A percentile compares a stretch with the other conserved stretches of the same genome.
These are phyloP conservation scores for Platyscapa corneri DNA, from an alignment of 1,140 invertebrate species.

Conservation along the genomic window DNA sequence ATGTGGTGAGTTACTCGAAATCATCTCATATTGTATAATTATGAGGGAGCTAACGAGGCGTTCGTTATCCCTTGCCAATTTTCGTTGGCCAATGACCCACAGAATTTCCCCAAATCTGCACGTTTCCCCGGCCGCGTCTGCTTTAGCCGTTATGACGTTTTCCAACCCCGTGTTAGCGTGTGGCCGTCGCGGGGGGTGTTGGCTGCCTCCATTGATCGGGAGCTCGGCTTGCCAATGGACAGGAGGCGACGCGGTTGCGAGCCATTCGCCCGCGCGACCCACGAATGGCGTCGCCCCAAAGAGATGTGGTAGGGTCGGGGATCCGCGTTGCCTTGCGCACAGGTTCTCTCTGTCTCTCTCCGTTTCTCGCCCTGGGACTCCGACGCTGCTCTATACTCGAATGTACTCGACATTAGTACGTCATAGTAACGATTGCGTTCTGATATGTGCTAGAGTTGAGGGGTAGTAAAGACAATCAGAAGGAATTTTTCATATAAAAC, in stretches of 20 bases:
- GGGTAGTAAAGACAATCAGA: too few relatives aligned
- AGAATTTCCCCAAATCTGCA: too few relatives aligned
- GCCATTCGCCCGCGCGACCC: conserved; percentile 59
- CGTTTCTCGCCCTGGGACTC: not conserved
- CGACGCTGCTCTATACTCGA: not conserved
- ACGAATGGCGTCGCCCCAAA: conserved; percentile 59
- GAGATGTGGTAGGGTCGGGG: not conserved
- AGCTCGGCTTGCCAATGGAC: conserved; percentile 47
- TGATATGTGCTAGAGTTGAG: too few relatives aligned
- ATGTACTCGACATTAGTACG: not conserved
- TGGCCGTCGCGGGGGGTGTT: not conserved
- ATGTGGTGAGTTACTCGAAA: too few relatives aligned
- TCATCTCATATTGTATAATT: too few relatives aligned
- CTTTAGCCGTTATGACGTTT: too few relatives aligned
- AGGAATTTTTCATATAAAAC: too few relatives aligned
- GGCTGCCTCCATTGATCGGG: conserved; percentile 62
- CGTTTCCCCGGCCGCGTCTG: too few relatives aligned
- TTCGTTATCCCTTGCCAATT: too few relatives aligned
- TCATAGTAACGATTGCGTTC: too few relatives aligned
- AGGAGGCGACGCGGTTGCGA: conserved; percentile 47
- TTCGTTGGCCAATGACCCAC: too few relatives aligned
- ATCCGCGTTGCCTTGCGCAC: not conserved
- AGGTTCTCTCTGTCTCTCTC: not conserved
- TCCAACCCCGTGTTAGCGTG: not conserved
- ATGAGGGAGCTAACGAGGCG: too few relatives aligned